A percentile compares a stretch with the other conserved stretches of the same genome.
These are phyloP conservation scores for Cettia cetti DNA, from an alignment of 2,113 vertebrate species.

Conservation along the genomic window DNA sequence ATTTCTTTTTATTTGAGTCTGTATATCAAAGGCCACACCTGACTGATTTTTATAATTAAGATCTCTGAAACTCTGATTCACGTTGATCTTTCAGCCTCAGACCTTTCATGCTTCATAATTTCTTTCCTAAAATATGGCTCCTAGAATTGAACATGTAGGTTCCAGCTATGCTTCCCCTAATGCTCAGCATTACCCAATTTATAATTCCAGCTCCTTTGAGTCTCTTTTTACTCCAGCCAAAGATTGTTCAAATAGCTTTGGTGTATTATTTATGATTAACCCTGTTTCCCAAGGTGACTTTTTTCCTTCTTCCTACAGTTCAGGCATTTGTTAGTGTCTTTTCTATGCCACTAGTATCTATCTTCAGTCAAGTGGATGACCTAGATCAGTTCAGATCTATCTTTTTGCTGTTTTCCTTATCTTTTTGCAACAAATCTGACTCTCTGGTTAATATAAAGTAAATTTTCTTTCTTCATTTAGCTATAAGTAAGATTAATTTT, in stretches of 20 bases:
- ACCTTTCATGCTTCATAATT: conserved; percentile 42
- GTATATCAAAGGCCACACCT: conserved; percentile 47
- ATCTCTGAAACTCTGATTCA: conserved; percentile 50
- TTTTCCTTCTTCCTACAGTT: background rate
- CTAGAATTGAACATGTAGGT: conserved; percentile 16
- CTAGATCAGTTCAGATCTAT: background rate
- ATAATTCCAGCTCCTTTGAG: conserved; percentile 1
- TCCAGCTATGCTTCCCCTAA: background rate
- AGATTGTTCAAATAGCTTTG: background rate
- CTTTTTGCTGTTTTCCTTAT: background rate
- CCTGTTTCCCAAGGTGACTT: background rate
- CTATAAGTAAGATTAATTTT: background rate
- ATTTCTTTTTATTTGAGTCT: conserved; percentile 54
- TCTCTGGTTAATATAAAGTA: background rate
- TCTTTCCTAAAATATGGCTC: conserved; percentile 26
- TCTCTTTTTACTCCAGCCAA: background rate
- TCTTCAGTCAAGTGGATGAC: background rate
- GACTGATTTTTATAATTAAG: conserved; percentile 59
- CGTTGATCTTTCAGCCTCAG: conserved; percentile 41
- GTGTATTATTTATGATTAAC: conserved; percentile 19
- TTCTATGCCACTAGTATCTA: background rate
- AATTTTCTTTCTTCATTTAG: background rate
- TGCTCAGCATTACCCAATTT: conserved; percentile 8
- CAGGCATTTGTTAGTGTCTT: background rate
- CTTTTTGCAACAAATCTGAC: background rate